These are phyloP conservation scores for Lithobius niger DNA, from an alignment of 1,140 invertebrate species.

Conservation along the genomic window DNA sequence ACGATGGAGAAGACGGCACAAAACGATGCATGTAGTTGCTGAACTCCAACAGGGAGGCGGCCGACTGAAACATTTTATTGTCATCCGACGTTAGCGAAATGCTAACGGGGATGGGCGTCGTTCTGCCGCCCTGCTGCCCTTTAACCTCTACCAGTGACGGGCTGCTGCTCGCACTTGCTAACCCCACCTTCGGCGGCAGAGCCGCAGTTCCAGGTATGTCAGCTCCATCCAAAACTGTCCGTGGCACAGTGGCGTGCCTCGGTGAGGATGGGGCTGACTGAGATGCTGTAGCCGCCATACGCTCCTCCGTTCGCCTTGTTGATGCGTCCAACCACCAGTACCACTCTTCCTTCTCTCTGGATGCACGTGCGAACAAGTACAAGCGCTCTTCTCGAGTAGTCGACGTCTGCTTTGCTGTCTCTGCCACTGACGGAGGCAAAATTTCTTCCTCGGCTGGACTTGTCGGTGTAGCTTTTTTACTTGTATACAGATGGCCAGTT, in stretches of 20 bases:
- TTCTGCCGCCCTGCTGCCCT: background rate
- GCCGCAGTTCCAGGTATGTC: conserved; percentile 9
- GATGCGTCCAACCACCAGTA: conserved; percentile 35
- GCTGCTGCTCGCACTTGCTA: background rate
- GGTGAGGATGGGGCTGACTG: conserved; percentile 8
- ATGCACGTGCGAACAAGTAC: conserved; percentile 64
- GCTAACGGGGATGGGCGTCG: background rate
- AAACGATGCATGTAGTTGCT: conserved; percentile 17
- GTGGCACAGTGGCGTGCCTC: conserved; percentile 4
- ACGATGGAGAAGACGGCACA: conserved; percentile 1
- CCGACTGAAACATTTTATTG: background rate
- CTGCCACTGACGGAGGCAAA: too few species aligned
- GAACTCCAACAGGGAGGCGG: conserved; percentile 9
- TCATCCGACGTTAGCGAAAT: background rate
- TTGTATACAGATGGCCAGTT: too few species aligned
- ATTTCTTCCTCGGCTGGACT: too few species aligned
- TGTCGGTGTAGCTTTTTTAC: too few species aligned
- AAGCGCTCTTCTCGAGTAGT: conserved; percentile 30
- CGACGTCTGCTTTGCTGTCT: too few species aligned
- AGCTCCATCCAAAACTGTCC: conserved; percentile 3
- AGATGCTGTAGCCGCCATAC: conserved; percentile 8
- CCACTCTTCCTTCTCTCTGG: conserved; percentile 83
- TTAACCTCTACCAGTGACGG: background rate
- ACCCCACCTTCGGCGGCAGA: background rate
- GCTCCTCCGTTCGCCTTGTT: conserved; percentile 18